A percentile compares a stretch with the other conserved stretches of the same genome.
phyloP scores from a whole-genome alignment of 2,888 invertebrate genomes.

The Caenorhabditis sp. region DNA sequence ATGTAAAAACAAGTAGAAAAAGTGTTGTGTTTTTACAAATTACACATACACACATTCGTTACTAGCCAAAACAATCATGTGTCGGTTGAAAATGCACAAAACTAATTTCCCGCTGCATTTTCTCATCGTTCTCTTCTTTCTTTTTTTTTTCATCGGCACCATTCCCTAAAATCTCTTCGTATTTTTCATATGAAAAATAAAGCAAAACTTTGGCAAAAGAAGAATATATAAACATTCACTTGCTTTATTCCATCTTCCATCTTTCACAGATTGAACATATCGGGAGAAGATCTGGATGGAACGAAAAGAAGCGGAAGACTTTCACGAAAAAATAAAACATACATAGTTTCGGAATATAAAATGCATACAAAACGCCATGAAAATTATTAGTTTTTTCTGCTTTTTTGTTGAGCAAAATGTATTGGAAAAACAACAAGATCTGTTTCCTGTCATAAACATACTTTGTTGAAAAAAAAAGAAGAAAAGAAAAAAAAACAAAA shows the following conservation, averaged over 20 bases:
- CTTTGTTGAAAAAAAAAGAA: background rate
- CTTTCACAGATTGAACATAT: too few relatives aligned
- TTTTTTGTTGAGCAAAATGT: background rate
- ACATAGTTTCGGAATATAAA: background rate
- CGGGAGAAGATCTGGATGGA: too few relatives aligned
- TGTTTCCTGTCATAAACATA: background rate
- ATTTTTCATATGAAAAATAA: background rate
- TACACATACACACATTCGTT: background rate
- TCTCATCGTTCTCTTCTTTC: background rate
- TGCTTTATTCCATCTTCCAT: background rate
- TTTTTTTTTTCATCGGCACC: background rate
- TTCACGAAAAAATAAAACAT: background rate
- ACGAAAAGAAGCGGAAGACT: too few relatives aligned
- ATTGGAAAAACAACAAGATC: background rate
- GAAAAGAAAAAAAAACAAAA: too few relatives aligned
- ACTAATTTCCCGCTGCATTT: background rate
- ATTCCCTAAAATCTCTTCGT: background rate
- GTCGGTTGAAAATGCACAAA: constrained; percentile 1
- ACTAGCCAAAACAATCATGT: background rate
- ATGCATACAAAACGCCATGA: background rate
- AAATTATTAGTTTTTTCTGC: background rate
- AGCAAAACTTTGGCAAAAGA: too few relatives aligned
- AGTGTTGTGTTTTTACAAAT: background rate
- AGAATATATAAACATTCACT: too few relatives aligned
- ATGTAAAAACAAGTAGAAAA: background rate